These are phyloP conservation scores for Thalassoma bifasciatum DNA, from an alignment of 2,113 vertebrate genomes.

Conservation along the genomic window DNA sequence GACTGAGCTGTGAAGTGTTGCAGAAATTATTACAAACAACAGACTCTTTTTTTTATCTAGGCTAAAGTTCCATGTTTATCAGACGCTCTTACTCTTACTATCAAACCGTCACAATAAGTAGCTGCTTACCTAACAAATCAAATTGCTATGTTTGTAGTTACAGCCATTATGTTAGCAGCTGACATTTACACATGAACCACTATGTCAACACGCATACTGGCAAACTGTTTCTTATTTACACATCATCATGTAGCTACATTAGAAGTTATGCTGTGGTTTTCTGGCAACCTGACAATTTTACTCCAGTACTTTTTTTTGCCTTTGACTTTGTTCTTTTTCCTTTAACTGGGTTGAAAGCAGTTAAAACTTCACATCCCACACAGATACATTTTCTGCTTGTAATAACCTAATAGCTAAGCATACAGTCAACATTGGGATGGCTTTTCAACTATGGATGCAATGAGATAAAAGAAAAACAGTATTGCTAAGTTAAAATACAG, in stretches of 20 bases:
- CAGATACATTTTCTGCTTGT: background rate
- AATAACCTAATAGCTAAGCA: too few relatives aligned
- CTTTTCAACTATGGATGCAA: background rate
- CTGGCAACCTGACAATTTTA: background rate
- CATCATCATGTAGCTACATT: too few relatives aligned
- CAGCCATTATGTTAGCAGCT: too few relatives aligned
- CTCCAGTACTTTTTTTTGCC: background rate
- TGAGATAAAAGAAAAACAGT: background rate
- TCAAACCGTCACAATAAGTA: too few relatives aligned
- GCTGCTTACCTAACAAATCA: too few relatives aligned
- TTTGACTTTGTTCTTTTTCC: too few relatives aligned
- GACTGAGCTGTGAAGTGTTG: constrained; percentile 23
- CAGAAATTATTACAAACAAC: constrained; percentile 2
- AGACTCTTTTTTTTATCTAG: constrained; percentile 1
- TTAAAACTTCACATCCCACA: background rate
- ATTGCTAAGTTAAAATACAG: background rate
- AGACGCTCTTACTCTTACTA: too few relatives aligned
- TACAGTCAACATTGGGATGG: background rate
- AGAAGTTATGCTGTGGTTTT: background rate
- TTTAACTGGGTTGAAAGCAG: background rate
- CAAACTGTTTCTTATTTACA: too few relatives aligned
- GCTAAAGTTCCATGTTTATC: background rate
- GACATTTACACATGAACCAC: too few relatives aligned
- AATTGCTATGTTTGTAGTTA: too few relatives aligned
- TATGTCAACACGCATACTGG: too few relatives aligned